Conservation (phyloP, 2,888 invertebrate species). For the Eupithecia subumbrata region DNA sequence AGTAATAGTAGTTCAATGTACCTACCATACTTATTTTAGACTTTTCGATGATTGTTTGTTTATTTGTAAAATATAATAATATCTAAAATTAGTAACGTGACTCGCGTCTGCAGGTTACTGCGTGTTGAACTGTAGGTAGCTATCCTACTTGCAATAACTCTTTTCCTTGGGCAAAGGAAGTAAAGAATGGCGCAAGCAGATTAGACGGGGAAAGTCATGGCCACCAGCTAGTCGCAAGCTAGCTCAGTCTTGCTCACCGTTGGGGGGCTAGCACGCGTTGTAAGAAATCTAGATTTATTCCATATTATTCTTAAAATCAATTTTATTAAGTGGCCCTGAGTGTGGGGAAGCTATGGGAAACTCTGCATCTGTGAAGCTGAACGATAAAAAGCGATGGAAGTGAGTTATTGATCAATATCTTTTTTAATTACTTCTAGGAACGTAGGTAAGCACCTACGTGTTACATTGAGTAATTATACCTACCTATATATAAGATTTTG, state of each 20-base stretch:
- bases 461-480: not conserved
- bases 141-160: conserved; percentile 24
- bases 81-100: not conserved
- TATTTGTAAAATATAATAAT: too few relatives aligned
- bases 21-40: too few relatives aligned
- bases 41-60: too few relatives aligned
- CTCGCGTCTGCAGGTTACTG: not conserved
- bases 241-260: conserved; percentile 39
- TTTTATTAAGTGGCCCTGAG: conserved; percentile 18
- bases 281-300: conserved; percentile 15
- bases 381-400: conserved; percentile 78
- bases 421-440: not conserved
- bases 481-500: not conserved
- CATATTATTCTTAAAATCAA: not conserved
- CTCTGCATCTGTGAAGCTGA: conserved; percentile 74
- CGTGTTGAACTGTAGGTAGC: not conserved
- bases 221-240: conserved; percentile 51
- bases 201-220: conserved; percentile 76
- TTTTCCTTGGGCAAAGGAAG: conserved; percentile 53
- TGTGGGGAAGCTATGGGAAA: conserved; percentile 67
- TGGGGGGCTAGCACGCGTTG: conserved; percentile 41
- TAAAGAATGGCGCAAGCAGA: conserved; percentile 48
- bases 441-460: not conserved
- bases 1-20: too few relatives aligned
- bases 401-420: conserved; percentile 56